Percentiles rank a stretch among this genome's conserved stretches.
These are phyloP conservation scores for Drosophila willistoni DNA, from an alignment of 1,140 invertebrate genomes.

Conservation along the genomic window DNA sequence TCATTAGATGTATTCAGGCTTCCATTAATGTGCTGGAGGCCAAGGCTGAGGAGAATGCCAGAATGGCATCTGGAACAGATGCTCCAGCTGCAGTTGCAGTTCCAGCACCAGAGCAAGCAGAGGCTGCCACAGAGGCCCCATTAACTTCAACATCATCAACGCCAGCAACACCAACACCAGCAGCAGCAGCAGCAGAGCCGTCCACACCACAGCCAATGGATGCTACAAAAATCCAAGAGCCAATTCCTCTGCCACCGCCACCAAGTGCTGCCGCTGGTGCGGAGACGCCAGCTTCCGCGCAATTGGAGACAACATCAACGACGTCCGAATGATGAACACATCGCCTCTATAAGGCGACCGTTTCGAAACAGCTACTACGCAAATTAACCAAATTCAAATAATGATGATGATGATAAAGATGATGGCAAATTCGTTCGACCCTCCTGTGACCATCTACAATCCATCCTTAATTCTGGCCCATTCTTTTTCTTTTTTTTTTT, in stretches of 20 bases:
- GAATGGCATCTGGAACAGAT: slow-evolving; percentile 30
- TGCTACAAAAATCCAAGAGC: slow-evolving; percentile 73
- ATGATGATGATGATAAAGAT: slow-evolving; percentile 7
- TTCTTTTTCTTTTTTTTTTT: neutral
- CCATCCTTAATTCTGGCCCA: neutral
- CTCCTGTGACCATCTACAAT: too few relatives aligned
- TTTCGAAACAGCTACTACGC: slow-evolving; percentile 73
- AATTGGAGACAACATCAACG: slow-evolving; percentile 37
- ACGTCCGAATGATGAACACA: slow-evolving; percentile 74
- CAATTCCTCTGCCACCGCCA: slow-evolving; percentile 76
- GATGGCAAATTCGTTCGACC: slow-evolving; percentile 13
- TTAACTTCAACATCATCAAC: slow-evolving; percentile 8
- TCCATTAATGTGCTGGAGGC: slow-evolving; percentile 92
- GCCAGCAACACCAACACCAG: neutral
- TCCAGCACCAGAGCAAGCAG: slow-evolving; percentile 6
- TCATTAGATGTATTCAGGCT: slow-evolving; percentile 88
- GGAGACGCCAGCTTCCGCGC: slow-evolving; percentile 7
- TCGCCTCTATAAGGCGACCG: slow-evolving; percentile 64
- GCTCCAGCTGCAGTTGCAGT: neutral
- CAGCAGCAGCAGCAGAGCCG: slow-evolving; percentile 36
- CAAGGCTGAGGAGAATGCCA: slow-evolving; percentile 85
- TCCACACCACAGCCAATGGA: slow-evolving; percentile 61
- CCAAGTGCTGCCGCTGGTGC: slow-evolving; percentile 37
- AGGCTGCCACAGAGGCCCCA: slow-evolving; percentile 19
- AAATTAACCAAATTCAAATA: slow-evolving; percentile 79